Evolutionary conservation across 1,140 invertebrate genomes (phyloP).

Genomic region (Drosophila takahashii): DNA sequence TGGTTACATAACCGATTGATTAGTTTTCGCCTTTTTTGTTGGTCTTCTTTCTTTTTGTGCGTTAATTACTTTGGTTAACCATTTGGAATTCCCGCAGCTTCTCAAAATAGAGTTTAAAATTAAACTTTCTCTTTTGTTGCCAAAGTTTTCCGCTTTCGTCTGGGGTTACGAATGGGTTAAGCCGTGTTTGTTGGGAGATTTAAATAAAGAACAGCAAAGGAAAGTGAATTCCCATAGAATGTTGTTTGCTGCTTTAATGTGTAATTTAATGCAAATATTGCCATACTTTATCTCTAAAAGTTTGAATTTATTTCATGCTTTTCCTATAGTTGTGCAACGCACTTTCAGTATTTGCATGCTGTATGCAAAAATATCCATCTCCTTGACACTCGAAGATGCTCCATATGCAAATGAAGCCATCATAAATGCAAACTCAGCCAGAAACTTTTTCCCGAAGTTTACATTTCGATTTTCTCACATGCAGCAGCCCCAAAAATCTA

Average conservation of each 20-base stretch:
- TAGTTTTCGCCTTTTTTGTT: conserved; percentile 38
- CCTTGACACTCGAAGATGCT: conserved; percentile 16
- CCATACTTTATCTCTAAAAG: neutral
- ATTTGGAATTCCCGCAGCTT: conserved; percentile 40
- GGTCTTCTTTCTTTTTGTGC: conserved; percentile 20
- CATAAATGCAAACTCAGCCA: conserved; percentile 66
- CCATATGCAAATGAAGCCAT: conserved; percentile 62
- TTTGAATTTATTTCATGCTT: neutral
- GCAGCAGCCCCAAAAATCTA: conserved; percentile 24
- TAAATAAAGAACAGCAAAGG: neutral
- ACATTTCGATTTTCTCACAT: conserved; percentile 39
- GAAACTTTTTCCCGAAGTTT: conserved; percentile 49
- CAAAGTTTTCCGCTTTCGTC: conserved; percentile 17
- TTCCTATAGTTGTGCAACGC: too few relatives aligned
- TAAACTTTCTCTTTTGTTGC: conserved; percentile 39
- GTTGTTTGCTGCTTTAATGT: neutral
- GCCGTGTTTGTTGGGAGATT: conserved; percentile 1
- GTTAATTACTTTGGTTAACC: conserved; percentile 47
- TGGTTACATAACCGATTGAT: conserved; percentile 49
- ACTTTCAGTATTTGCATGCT: too few relatives aligned
- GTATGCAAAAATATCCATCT: conserved; percentile 14
- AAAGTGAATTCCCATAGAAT: neutral
- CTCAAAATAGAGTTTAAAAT: conserved; percentile 24
- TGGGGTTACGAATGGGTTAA: conserved; percentile 13
- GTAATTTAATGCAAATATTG: neutral